Percentiles rank a stretch among this genome's conserved stretches.
phyloP scores from a whole-genome alignment of 1,140 invertebrate genomes.

The Eumeta japonica region DNA sequence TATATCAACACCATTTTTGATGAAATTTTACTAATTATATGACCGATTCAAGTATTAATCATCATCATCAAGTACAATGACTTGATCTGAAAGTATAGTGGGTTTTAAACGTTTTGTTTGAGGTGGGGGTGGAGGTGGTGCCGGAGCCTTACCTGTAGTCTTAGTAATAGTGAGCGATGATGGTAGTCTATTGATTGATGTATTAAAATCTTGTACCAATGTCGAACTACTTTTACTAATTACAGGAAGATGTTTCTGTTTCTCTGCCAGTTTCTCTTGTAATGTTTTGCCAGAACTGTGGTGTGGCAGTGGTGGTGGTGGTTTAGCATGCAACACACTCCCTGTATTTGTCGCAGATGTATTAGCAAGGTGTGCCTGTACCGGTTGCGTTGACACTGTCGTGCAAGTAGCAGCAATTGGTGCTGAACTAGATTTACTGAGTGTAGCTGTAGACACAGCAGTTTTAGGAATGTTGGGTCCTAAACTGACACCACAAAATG shows the following conservation, averaged over 20 bases:
- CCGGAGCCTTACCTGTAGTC: slow-evolving; percentile 32
- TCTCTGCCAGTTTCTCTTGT: slow-evolving; percentile 63
- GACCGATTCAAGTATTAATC: no score
- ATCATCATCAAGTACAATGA: slow-evolving; percentile 55
- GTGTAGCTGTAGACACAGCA: no score
- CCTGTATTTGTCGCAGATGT: slow-evolving; percentile 24
- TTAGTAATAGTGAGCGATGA: slow-evolving; percentile 52
- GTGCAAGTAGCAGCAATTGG: no score
- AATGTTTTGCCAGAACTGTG: slow-evolving; percentile 60
- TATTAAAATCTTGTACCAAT: slow-evolving; percentile 27
- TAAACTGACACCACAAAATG: slow-evolving; percentile 7
- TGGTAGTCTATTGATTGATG: slow-evolving; percentile 47
- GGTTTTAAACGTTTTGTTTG: slow-evolving; percentile 38
- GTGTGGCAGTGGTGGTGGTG: slow-evolving; percentile 40
- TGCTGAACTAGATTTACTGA: no score
- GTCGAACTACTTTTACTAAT: slow-evolving; percentile 8
- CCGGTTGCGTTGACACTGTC: slow-evolving; percentile 20
- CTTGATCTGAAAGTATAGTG: slow-evolving; percentile 35
- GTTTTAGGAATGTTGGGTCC: no score
- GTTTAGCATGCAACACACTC: slow-evolving; percentile 40
- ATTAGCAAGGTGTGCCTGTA: slow-evolving; percentile 33
- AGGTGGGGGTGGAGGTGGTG: slow-evolving; percentile 33
- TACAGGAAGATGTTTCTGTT: slow-evolving; percentile 53
- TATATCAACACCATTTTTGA: no score
- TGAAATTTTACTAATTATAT: no score